phyloP scores from a whole-genome alignment of 2,113 vertebrate genomes.

The Chascanopsetta lugubris region DNA sequence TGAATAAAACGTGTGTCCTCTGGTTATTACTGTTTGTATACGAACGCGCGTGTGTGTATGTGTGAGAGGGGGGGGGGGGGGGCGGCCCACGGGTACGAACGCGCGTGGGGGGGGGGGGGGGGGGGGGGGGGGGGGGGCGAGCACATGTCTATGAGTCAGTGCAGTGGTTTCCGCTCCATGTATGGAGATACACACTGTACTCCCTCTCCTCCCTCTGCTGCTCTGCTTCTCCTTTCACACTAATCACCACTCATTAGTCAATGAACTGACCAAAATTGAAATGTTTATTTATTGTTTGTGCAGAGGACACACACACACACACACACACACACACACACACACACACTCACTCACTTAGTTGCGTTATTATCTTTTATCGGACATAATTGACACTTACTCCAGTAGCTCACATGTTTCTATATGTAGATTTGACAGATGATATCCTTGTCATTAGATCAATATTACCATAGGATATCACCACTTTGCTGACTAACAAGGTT shows the following conservation, averaged over 20 bases:
- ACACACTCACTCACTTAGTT: no score
- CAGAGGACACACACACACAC: no score
- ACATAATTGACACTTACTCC: background rate
- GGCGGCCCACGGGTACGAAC: constrained; percentile 9
- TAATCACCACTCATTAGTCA: constrained; percentile 29
- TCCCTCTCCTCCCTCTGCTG: constrained; percentile 38
- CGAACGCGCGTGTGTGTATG: constrained; percentile 13
- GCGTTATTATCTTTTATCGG: no score
- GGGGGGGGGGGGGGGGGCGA: constrained; percentile 1
- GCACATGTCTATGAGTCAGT: constrained; percentile 70
- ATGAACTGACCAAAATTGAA: constrained; percentile 26
- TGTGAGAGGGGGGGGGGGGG: constrained; percentile 21
- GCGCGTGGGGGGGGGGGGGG: constrained; percentile 25
- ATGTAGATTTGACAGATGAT: constrained; percentile 22
- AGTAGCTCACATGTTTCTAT: constrained; percentile 4
- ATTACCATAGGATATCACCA: constrained; percentile 14
- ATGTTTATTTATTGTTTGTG: constrained; percentile 18
- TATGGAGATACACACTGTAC: constrained; percentile 76
- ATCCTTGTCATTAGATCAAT: constrained; percentile 10
- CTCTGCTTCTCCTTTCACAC: constrained; percentile 53
- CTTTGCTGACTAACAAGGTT: constrained; percentile 2
- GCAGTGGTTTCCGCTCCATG: constrained; percentile 82
- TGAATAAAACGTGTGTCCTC: constrained; percentile 51
- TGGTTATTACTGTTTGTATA: constrained; percentile 42
- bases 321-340: no score